These are phyloP conservation scores for Coendou prehensilis DNA, from an alignment of 2,797 vertebrate genomes.

Conservation along the genomic window DNA sequence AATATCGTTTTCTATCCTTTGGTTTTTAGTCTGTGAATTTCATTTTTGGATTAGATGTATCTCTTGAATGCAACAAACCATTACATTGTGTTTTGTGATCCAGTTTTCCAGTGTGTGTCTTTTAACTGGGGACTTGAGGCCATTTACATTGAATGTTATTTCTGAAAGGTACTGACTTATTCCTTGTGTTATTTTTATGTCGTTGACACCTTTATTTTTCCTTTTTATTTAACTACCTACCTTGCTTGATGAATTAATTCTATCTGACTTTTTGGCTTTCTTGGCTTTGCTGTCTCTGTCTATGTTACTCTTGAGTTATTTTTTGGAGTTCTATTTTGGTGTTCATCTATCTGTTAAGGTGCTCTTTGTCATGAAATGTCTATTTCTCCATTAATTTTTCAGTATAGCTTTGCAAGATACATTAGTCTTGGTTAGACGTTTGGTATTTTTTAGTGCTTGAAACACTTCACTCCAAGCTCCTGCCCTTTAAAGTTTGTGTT, in stretches of 20 bases:
- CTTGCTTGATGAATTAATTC: not conserved
- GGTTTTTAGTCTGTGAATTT: not conserved
- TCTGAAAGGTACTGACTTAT: not conserved
- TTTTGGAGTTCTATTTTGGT: not conserved
- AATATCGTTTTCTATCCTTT: not conserved
- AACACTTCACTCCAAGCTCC: not conserved
- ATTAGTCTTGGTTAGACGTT: not conserved
- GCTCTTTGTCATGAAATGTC: not conserved
- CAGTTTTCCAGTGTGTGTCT: not conserved
- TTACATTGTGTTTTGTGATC: not conserved
- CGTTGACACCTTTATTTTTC: not conserved
- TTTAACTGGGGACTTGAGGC: not conserved
- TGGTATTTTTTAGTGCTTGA: not conserved
- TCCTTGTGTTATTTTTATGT: not conserved
- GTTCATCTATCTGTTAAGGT: not conserved
- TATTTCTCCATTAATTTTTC: not conserved
- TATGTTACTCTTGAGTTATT: not conserved
- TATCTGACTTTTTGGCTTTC: not conserved
- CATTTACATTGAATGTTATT: not conserved
- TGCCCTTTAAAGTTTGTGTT: not conserved
- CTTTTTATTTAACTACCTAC: not conserved
- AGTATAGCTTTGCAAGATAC: not conserved
- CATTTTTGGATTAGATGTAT: not conserved
- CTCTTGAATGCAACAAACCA: not conserved
- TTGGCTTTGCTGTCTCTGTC: not conserved